A percentile compares a stretch with the other conserved stretches of the same genome.
phyloP scores from a whole-genome alignment of 2,888 invertebrate genomes.

The Ophion slaviceki region DNA sequence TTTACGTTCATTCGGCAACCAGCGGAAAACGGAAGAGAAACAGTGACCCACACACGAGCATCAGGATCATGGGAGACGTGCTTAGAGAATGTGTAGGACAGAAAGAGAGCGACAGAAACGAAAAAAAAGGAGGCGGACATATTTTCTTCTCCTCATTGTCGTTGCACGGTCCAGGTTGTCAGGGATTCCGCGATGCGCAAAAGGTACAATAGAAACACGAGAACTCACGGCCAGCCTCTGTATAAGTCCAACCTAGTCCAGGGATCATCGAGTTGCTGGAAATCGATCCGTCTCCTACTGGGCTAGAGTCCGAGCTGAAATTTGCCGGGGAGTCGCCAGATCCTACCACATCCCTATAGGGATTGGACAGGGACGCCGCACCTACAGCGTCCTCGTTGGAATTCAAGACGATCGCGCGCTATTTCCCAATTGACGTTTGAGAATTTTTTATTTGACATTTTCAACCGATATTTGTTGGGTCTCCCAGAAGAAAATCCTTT shows the following conservation, averaged over 20 bases:
- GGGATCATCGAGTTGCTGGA: slow-evolving; percentile 67
- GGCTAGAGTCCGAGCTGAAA: background rate
- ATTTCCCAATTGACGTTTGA: too few species aligned
- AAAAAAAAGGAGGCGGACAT: background rate
- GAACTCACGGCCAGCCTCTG: background rate
- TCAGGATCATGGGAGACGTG: background rate
- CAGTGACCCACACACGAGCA: slow-evolving; percentile 27
- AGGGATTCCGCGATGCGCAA: slow-evolving; percentile 29
- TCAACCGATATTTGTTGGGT: too few species aligned
- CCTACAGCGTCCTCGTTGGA: too few species aligned
- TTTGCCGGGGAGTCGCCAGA: too few species aligned
- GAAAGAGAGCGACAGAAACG: background rate
- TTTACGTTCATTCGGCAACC: background rate
- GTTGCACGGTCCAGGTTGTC: background rate
- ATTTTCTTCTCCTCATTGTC: slow-evolving; percentile 10
- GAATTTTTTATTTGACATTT: too few species aligned
- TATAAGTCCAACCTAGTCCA: slow-evolving; percentile 4
- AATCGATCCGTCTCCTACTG: slow-evolving; percentile 70
- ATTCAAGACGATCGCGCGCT: too few species aligned
- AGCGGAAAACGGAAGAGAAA: slow-evolving; percentile 29
- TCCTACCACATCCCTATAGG: too few species aligned
- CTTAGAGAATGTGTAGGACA: background rate
- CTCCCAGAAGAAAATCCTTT: too few species aligned
- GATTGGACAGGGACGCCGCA: too few species aligned
- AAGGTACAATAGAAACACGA: slow-evolving; percentile 35